These are phyloP conservation scores for Monochamus alternatus DNA, from an alignment of 2,888 invertebrate genomes.

Conservation along the genomic window DNA sequence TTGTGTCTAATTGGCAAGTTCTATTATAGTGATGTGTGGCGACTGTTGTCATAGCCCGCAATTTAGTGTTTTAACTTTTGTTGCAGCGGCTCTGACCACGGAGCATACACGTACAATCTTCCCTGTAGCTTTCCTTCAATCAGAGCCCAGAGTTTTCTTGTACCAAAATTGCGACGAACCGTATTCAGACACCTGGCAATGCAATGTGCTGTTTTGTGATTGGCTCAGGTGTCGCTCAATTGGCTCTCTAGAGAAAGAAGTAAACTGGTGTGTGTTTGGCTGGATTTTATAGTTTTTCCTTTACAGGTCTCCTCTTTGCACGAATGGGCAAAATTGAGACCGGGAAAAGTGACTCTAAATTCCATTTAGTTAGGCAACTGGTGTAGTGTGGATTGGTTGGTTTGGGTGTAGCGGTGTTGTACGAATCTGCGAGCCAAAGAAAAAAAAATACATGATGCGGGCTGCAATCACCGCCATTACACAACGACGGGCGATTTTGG, in stretches of 20 bases:
- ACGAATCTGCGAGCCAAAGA: conserved; percentile 37
- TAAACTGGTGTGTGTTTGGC: conserved; percentile 61
- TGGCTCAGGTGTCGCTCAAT: conserved; percentile 47
- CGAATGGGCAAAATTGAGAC: conserved; percentile 80
- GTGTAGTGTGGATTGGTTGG: conserved; percentile 55
- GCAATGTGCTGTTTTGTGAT: conserved; percentile 14
- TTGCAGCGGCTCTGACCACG: conserved; percentile 72
- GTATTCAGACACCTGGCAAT: conserved; percentile 29
- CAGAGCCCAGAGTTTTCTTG: conserved; percentile 49
- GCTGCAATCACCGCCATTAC: background rate
- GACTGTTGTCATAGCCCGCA: conserved; percentile 71
- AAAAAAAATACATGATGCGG: conserved; percentile 3
- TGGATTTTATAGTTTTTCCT: conserved; percentile 70
- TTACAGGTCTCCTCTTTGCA: conserved; percentile 93
- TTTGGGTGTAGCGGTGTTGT: conserved; percentile 63
- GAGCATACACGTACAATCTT: conserved; percentile 65
- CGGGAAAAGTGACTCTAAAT: conserved; percentile 60
- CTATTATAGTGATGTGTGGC: conserved; percentile 69
- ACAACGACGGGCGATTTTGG: conserved; percentile 33
- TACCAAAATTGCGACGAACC: conserved; percentile 47
- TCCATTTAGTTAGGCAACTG: conserved; percentile 59
- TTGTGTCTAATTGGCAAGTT: conserved; percentile 67
- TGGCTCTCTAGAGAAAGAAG: conserved; percentile 52
- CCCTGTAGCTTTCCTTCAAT: conserved; percentile 61
- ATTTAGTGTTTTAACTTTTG: conserved; percentile 67